Evolutionary conservation across 2,888 invertebrate genomes (phyloP).

Genomic region (Pachymerium ferrugineum): DNA sequence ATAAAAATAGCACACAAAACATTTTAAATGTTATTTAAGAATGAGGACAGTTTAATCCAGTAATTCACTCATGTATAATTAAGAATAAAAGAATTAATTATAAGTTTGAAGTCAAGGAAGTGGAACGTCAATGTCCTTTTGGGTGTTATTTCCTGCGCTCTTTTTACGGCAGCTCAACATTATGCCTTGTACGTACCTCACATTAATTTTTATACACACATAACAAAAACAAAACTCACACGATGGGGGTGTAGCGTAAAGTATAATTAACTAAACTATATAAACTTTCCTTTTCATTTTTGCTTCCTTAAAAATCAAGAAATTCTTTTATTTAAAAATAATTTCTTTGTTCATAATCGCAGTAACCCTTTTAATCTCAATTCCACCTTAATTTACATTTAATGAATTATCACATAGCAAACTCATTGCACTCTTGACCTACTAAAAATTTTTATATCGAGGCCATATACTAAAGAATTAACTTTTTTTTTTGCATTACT

Average conservation of each 20-base stretch:
- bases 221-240: background rate
- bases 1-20: background rate
- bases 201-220: background rate
- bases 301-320: background rate
- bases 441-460: slow-evolving; percentile 3
- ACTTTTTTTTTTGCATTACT: background rate
- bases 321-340: background rate
- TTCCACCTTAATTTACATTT: background rate
- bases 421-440: slow-evolving; percentile 25
- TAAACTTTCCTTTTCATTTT: background rate
- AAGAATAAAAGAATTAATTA: slow-evolving; percentile 18
- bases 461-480: background rate
- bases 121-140: slow-evolving; percentile 14
- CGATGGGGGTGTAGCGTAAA: no score
- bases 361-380: background rate
- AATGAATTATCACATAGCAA: background rate
- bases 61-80: slow-evolving; percentile 21
- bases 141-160: background rate
- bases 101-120: background rate
- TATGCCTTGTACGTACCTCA: background rate
- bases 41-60: slow-evolving; percentile 12
- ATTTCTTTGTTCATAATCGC: background rate
- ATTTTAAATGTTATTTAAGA: slow-evolving; percentile 2
- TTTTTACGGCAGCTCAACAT: background rate
- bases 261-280: background rate